Base-by-base conservation (phyloP, 2,113 vertebrate species). In the Ovibos moschatus region DNA sequence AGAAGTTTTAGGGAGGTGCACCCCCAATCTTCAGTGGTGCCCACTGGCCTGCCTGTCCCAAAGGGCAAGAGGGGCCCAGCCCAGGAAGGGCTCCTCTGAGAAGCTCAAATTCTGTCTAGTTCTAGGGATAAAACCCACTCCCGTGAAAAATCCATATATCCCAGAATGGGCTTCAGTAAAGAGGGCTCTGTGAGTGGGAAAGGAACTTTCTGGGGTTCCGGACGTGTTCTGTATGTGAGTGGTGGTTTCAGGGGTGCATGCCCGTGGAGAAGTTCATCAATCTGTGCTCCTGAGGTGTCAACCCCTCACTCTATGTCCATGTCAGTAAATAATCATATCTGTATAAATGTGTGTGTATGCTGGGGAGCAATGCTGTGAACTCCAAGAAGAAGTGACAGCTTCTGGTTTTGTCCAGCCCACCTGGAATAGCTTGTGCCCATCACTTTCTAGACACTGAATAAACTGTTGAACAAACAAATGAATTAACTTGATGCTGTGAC, bases 1-100 rank as follows among this genome's bases (percentile, higher is more conserved):
- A 9, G 1, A 21, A 33, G 14, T 28, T 60, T n/a, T 67, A 2
- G 0, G 0, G 40, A 43, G 36, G 33, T 1, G 6, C 71, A 45
- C 33, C 33, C 13, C 3, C 28, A 28, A n/a, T 10, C 27, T 67
- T 89, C 43, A 10, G 19, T 21, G 25, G 50, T 4, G 17, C 47
- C 40, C 79, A 16, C 40, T 30, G 28, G 67, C 58, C 16, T 43
- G 7, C 28, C 33, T 74, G 67, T 57, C 79, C 58, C 27, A 11
- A 21, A 47, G 50, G 28, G 15, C 87, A 51, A 51, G 23, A 16
- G 5, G 25, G 17, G 50, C 62, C 16, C 6, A 7, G 57, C 45
- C 36, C 50, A 57, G 19, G 33, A n/a, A 6, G 50, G 11, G 9
- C 50, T 50, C 58, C 43, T 23, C 50, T 36, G 7, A 85, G 33